Conservation (phyloP, 2,113 vertebrate species). For the Steatornis caripensis region DNA sequence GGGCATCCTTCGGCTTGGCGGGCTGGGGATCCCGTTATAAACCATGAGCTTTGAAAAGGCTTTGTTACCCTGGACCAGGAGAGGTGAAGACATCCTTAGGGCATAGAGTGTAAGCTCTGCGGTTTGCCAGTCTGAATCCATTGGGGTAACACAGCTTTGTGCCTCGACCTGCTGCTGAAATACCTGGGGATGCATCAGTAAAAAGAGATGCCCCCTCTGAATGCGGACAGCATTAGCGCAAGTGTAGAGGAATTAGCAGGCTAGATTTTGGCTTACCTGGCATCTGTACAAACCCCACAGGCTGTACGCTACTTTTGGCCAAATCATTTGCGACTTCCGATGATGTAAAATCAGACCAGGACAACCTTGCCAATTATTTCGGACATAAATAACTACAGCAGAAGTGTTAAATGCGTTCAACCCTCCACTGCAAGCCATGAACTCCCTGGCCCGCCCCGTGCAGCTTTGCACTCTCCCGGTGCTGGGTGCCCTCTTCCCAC, state of each 20-base stretch:
- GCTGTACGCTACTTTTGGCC: neutral
- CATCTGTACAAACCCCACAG: too few relatives aligned
- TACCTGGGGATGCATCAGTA: neutral
- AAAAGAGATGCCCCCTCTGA: neutral
- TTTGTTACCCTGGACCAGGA: neutral
- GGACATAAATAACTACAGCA: neutral
- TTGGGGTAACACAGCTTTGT: neutral
- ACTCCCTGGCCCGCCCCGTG: accelerated
- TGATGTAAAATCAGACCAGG: neutral
- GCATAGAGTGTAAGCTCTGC: accelerated
- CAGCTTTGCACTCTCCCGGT: accelerated
- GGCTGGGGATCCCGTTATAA: neutral
- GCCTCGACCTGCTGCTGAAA: accelerated
- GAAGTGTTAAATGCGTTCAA: accelerated
- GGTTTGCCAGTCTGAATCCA: accelerated
- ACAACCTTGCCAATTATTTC: neutral
- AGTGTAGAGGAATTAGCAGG: neutral
- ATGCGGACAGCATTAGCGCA: neutral
- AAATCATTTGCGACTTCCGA: accelerated
- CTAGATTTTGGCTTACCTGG: neutral
- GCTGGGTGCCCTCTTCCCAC: too few relatives aligned
- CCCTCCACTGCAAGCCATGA: neutral
- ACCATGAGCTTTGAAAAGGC: neutral
- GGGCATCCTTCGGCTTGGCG: too few relatives aligned
- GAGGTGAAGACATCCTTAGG: neutral